Evolutionary conservation across 53 echinoderm and acorn worm species (phyloP).

Genomic region (Actinopyga echinites): DNA sequence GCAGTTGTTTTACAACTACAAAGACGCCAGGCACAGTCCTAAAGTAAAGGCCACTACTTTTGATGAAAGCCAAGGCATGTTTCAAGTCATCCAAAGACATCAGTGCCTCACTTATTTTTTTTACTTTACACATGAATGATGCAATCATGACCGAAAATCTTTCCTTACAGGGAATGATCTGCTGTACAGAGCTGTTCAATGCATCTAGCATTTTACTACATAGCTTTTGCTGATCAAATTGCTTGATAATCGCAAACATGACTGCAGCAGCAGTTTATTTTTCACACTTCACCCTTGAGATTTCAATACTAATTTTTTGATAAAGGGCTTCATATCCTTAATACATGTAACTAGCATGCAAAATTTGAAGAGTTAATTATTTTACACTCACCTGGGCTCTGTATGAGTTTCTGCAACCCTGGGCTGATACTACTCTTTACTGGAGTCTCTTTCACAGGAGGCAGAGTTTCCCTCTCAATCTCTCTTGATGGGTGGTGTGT

Average conservation of each 20-base stretch:
- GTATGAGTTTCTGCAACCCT: constrained; percentile 17
- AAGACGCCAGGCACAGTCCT: too few species aligned
- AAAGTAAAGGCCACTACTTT: too few species aligned
- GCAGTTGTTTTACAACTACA: too few species aligned
- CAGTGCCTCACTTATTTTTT: too few species aligned
- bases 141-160: too few species aligned
- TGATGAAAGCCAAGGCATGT: too few species aligned
- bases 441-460: background rate
- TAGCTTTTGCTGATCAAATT: background rate
- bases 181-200: too few species aligned
- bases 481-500: background rate
- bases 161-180: too few species aligned
- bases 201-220: too few species aligned
- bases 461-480: background rate
- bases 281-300: background rate
- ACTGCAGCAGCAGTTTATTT: background rate
- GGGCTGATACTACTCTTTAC: constrained; percentile 4
- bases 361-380: background rate
- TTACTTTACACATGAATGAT: too few species aligned
- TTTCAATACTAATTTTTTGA: background rate
- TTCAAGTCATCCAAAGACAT: too few species aligned
- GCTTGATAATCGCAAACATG: background rate
- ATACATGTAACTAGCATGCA: background rate
- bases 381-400: constrained; percentile 28
- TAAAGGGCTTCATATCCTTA: background rate